phyloP scores from a whole-genome alignment of 2,888 invertebrate genomes.

The Lagria hirta region DNA sequence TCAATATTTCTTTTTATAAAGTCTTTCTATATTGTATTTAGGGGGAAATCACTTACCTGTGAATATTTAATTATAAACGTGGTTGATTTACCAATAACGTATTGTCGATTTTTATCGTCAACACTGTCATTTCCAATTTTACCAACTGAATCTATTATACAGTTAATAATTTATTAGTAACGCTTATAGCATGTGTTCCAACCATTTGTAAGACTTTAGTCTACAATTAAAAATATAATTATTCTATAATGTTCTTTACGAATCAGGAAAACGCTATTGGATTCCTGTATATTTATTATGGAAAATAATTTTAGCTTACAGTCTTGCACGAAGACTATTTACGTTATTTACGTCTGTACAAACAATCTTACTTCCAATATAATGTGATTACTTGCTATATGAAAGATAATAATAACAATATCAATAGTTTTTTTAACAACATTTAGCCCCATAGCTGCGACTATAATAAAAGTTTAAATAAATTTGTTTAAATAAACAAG shows the following conservation, averaged over 20 bases:
- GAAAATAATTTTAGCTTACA: no score
- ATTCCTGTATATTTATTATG: conserved; percentile 30
- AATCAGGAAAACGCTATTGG: conserved; percentile 25
- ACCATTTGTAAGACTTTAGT: conserved; percentile 35
- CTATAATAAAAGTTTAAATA: no score
- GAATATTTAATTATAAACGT: not conserved
- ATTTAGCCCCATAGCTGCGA: no score
- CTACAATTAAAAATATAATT: conserved; percentile 44
- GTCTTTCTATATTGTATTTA: not conserved
- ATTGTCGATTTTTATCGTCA: no score
- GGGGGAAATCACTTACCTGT: not conserved
- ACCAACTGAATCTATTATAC: conserved; percentile 40
- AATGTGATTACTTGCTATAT: no score
- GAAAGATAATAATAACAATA: no score
- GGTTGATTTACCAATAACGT: not conserved
- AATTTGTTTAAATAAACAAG: no score
- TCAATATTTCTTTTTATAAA: conserved; percentile 1
- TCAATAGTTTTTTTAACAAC: no score
- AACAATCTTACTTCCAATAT: no score
- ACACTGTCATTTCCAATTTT: no score
- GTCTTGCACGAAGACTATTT: no score
- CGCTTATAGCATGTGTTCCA: conserved; percentile 34
- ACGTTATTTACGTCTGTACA: no score
- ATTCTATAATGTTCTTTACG: conserved; percentile 35
- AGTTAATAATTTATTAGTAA: conserved; percentile 39